Conservation (phyloP, 2,797 vertebrate genomes). For the Micromesistius poutassou region DNA sequence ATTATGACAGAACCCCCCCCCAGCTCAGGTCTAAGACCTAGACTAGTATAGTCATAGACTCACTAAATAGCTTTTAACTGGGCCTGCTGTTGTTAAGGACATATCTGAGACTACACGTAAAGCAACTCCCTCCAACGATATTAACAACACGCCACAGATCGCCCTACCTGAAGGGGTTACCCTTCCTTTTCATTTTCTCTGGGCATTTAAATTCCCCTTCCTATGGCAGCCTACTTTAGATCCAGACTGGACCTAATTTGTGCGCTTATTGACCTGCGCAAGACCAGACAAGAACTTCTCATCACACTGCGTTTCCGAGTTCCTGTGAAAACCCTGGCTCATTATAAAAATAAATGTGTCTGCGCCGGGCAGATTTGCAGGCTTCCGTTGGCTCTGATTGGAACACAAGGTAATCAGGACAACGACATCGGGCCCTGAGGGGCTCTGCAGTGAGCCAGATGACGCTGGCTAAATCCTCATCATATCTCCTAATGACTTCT, state of each 20-base stretch:
- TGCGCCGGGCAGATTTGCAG: background rate
- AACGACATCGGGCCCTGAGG: background rate
- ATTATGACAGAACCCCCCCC: conserved; percentile 34
- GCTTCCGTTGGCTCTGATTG: background rate
- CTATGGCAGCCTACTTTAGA: background rate
- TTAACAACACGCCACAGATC: background rate
- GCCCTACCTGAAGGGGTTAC: background rate
- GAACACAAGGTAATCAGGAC: background rate
- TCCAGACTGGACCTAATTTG: background rate
- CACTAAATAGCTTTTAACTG: conserved; percentile 9
- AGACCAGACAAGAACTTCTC: background rate
- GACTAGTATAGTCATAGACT: conserved; percentile 17
- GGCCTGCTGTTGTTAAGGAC: conserved; percentile 3
- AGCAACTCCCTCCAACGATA: background rate
- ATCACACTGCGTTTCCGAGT: background rate
- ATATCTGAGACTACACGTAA: background rate
- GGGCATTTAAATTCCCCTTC: background rate
- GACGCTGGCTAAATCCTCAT: background rate
- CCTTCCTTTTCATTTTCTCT: background rate
- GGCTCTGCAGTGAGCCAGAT: background rate
- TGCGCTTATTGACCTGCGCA: background rate
- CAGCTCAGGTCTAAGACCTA: conserved; percentile 22
- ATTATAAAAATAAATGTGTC: background rate
- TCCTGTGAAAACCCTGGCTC: background rate
- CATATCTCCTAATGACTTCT: background rate